Conservation (phyloP, 2,797 vertebrate genomes). For the Molossus molossus region DNA sequence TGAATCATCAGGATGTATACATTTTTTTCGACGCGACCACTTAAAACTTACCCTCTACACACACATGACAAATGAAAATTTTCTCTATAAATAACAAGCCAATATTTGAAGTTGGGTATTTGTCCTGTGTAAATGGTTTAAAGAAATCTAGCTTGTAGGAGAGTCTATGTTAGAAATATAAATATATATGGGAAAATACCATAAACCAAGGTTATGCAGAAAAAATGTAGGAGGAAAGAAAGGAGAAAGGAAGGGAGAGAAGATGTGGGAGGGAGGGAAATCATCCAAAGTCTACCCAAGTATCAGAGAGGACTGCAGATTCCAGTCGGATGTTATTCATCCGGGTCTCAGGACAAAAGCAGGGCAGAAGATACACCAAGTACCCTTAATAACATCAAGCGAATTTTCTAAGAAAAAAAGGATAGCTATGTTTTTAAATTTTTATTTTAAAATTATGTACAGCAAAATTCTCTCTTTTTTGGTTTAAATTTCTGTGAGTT, state of each 20-base stretch:
- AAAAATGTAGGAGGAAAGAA: neutral
- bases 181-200: neutral
- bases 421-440: neutral
- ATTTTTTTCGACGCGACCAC: neutral
- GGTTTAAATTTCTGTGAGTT: neutral
- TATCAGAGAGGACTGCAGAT: neutral
- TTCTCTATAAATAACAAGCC: constrained; percentile 34
- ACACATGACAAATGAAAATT: neutral
- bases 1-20: neutral
- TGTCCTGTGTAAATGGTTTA: neutral
- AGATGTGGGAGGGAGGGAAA: neutral
- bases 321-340: neutral
- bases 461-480: neutral
- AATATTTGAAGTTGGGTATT: neutral
- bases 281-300: neutral
- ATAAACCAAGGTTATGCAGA: neutral
- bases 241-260: neutral
- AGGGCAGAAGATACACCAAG: neutral
- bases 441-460: constrained; percentile 2
- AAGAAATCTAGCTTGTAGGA: neutral
- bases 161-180: neutral
- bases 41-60: constrained; percentile 31
- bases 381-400: constrained; percentile 5
- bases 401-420: neutral
- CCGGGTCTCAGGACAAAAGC: neutral